A percentile compares a stretch with the other conserved stretches of the same genome.
These are phyloP conservation scores for Himalopsyche japonica DNA, from an alignment of 2,888 invertebrate genomes.

Conservation along the genomic window DNA sequence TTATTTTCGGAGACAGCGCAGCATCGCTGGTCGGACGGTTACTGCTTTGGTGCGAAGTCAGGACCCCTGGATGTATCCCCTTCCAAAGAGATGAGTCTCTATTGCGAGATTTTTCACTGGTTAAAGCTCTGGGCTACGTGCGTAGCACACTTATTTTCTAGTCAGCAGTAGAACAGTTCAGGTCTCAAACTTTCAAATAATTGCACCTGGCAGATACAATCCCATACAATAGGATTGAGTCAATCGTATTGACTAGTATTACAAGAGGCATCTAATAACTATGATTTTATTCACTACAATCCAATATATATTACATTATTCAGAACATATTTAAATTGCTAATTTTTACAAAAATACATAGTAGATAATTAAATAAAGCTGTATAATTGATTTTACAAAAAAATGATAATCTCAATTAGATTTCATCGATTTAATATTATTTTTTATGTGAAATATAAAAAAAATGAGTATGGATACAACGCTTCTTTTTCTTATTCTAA, in stretches of 20 bases:
- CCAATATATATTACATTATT: too few species aligned
- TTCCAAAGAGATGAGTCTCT: conserved; percentile 16
- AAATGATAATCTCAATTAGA: too few species aligned
- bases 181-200: not conserved
- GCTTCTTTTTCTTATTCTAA: too few species aligned
- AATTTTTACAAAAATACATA: too few species aligned
- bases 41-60: conserved; percentile 47
- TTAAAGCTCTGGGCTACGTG: conserved; percentile 4
- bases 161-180: conserved; percentile 11
- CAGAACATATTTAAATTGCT: too few species aligned
- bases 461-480: too few species aligned
- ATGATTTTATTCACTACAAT: too few species aligned
- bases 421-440: too few species aligned
- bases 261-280: not conserved
- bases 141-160: not conserved
- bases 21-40: conserved; percentile 64
- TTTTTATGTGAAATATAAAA: too few species aligned
- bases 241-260: too few species aligned
- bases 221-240: not conserved
- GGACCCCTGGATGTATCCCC: conserved; percentile 18
- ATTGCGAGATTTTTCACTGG: conserved; percentile 17
- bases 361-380: too few species aligned
- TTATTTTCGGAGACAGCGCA: conserved; percentile 64
- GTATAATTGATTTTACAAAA: too few species aligned
- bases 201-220: not conserved